Percentiles rank a stretch among this genome's conserved stretches.
These are phyloP conservation scores for Silurus asotus DNA, from an alignment of 2,113 vertebrate genomes.

Conservation along the genomic window DNA sequence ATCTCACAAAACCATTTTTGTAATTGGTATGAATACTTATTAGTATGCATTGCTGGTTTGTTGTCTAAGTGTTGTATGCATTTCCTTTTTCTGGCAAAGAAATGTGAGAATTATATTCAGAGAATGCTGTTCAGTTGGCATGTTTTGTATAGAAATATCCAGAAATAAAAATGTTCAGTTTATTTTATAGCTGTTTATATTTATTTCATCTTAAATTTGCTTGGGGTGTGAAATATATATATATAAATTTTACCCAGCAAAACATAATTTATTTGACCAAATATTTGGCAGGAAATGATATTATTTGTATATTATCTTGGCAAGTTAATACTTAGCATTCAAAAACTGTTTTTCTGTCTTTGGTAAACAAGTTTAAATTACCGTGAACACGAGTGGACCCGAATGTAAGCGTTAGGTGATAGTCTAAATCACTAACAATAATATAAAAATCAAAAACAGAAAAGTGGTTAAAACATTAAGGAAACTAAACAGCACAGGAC, in stretches of 20 bases:
- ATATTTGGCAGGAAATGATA: background rate
- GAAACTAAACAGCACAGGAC: background rate
- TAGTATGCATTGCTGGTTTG: constrained; percentile 1
- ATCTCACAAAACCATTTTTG: background rate
- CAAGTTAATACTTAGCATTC: background rate
- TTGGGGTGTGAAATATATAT: background rate
- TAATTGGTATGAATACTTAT: background rate
- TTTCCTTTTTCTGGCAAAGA: background rate
- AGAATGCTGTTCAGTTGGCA: constrained; percentile 1
- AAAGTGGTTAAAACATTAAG: background rate
- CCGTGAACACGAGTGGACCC: background rate
- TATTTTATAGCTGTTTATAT: background rate
- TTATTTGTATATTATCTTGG: background rate
- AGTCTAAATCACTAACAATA: background rate
- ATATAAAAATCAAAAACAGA: background rate
- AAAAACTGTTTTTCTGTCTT: background rate
- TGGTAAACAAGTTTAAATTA: background rate
- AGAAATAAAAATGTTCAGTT: background rate
- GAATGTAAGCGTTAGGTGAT: background rate
- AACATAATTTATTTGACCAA: background rate
- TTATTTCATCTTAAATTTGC: background rate
- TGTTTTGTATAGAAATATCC: background rate
- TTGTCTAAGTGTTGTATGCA: background rate
- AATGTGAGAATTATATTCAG: constrained; percentile 1
- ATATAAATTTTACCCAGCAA: background rate